Conservation (phyloP, 1,140 invertebrate species). For the Pogonomyrmex barbatus region DNA sequence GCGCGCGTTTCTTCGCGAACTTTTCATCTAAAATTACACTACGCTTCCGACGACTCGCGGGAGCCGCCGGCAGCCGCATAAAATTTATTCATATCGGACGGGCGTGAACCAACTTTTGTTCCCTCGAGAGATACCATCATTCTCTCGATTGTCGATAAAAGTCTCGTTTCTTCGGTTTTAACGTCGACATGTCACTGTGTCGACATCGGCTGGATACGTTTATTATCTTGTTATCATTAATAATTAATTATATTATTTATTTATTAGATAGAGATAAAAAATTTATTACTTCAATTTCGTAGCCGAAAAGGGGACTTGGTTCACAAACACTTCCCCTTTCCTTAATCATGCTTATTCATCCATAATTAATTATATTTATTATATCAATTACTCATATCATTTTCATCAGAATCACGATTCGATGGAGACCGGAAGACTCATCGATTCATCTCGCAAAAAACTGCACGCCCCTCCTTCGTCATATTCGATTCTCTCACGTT, state of each 20-base stretch:
- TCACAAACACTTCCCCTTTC: too few relatives aligned
- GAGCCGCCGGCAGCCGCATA: background rate
- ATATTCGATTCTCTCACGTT: background rate
- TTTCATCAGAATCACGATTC: background rate
- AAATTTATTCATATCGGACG: slow-evolving; percentile 30
- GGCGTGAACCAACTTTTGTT: background rate
- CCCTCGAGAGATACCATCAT: background rate
- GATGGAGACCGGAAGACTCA: background rate
- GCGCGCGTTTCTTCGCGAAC: background rate
- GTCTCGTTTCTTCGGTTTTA: background rate
- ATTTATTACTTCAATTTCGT: too few relatives aligned
- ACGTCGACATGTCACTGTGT: background rate
- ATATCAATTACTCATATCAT: background rate
- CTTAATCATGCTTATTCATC: too few relatives aligned
- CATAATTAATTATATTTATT: too few relatives aligned
- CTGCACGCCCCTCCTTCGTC: background rate
- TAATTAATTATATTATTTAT: too few relatives aligned
- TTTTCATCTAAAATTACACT: slow-evolving; percentile 37
- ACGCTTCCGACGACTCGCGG: background rate
- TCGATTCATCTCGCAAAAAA: background rate
- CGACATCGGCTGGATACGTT: background rate
- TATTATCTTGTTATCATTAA: too few relatives aligned
- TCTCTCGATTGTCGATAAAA: background rate
- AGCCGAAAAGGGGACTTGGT: too few relatives aligned
- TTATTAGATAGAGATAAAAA: too few relatives aligned